A percentile compares a stretch with the other conserved stretches of the same genome.
phyloP scores from a whole-genome alignment of 1,140 invertebrate genomes.

The Berghia stephanieae region DNA sequence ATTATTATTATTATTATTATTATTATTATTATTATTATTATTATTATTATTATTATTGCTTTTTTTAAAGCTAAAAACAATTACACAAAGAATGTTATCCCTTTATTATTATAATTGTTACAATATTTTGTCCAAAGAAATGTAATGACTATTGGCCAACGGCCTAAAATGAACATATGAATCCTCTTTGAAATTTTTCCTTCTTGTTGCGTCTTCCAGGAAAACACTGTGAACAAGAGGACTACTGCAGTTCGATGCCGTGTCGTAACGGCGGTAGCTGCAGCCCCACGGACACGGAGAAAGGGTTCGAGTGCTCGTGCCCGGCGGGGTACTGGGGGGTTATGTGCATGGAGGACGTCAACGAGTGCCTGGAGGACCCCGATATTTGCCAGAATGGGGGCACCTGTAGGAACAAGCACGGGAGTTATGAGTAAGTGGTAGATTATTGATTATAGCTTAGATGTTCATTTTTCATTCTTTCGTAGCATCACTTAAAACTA shows the following conservation, averaged over 20 bases:
- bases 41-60: not conserved
- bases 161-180: too few relatives aligned
- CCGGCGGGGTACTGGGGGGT: conserved; percentile 56
- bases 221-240: conserved; percentile 84
- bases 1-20: not conserved
- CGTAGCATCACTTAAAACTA: too few relatives aligned
- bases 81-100: not conserved
- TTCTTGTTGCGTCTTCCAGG: conserved; percentile 74
- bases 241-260: conserved; percentile 57
- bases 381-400: conserved; percentile 91
- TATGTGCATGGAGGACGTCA: conserved; percentile 87
- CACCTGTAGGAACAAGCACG: conserved; percentile 79
- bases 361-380: conserved; percentile 80
- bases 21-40: not conserved
- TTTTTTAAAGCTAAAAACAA: not conserved
- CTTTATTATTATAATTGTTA: not conserved
- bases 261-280: conserved; percentile 63
- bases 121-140: not conserved
- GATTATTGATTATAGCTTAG: not conserved
- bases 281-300: conserved; percentile 68
- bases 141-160: too few relatives aligned
- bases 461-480: too few relatives aligned
- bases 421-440: conserved; percentile 82
- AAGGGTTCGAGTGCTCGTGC: conserved; percentile 71
- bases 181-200: conserved; percentile 32